Percentiles rank a stretch among this genome's conserved stretches.
Conservation (phyloP, 2,113 vertebrate species). For the Tetrao urogallus region DNA sequence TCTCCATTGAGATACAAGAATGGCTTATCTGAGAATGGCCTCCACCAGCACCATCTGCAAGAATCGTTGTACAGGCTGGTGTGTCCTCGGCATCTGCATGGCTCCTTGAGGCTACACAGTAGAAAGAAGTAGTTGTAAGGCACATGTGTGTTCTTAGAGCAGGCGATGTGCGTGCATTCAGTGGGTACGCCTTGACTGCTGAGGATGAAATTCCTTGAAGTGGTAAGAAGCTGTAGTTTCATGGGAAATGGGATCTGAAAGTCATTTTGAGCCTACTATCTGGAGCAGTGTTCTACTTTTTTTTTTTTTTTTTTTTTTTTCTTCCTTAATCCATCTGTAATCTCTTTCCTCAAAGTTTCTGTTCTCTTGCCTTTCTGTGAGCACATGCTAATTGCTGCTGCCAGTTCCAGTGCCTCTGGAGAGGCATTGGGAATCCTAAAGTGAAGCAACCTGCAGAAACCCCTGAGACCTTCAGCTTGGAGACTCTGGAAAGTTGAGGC, state of each 20-base stretch:
- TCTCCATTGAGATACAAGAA: neutral
- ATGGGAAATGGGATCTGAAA: neutral
- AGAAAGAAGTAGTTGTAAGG: neutral
- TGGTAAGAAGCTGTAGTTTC: neutral
- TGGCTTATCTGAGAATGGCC: neutral
- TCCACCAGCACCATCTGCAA: constrained; percentile 1
- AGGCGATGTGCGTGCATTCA: neutral
- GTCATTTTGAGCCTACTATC: neutral
- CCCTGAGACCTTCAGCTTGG: neutral
- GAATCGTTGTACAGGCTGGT: neutral
- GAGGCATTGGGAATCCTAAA: neutral
- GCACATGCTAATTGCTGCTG: neutral
- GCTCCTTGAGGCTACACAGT: constrained; percentile 9
- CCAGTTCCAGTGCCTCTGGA: neutral
- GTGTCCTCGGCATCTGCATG: constrained; percentile 24
- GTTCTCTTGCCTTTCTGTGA: constrained; percentile 7
- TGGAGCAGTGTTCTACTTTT: neutral
- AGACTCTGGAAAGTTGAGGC: neutral
- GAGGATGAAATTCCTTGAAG: neutral
- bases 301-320: neutral
- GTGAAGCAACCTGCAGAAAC: neutral
- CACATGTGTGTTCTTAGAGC: neutral
- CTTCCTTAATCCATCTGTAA: constrained; percentile 18
- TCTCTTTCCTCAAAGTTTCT: constrained; percentile 29
- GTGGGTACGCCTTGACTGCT: neutral